phyloP scores from a whole-genome alignment of 2,113 vertebrate genomes.

The Triplophysa tibetana region DNA sequence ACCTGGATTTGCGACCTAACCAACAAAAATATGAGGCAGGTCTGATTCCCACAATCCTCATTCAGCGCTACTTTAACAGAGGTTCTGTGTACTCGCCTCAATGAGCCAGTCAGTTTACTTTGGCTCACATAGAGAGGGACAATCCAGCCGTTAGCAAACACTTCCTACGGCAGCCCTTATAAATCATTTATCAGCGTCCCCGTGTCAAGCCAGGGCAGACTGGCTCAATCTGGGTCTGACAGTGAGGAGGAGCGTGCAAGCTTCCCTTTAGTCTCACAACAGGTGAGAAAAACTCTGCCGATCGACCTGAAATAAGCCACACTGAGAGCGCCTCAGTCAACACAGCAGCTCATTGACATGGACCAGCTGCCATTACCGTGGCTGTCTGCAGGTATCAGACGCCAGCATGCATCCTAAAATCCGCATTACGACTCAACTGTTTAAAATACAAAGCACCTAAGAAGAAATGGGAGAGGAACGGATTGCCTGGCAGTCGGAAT shows the following conservation, averaged over 20 bases:
- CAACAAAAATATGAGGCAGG: conserved; percentile 17
- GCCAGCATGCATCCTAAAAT: conserved; percentile 55
- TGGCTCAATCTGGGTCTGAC: conserved; percentile 38
- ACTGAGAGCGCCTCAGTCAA: conserved; percentile 11
- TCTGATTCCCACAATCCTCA: conserved; percentile 47
- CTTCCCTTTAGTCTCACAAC: conserved; percentile 30
- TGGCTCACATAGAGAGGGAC: conserved; percentile 60
- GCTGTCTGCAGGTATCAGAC: conserved; percentile 63
- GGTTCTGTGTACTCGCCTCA: conserved; percentile 56
- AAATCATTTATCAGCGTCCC: conserved; percentile 60
- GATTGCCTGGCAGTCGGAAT: conserved; percentile 67
- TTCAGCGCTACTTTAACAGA: conserved; percentile 54
- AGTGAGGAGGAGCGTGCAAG: neutral
- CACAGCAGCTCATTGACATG: conserved; percentile 34
- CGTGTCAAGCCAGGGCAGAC: conserved; percentile 19
- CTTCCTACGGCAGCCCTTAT: conserved; percentile 58
- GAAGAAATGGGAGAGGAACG: conserved; percentile 51
- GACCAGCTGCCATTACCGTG: conserved; percentile 34
- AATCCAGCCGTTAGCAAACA: conserved; percentile 68
- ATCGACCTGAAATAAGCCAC: conserved; percentile 34
- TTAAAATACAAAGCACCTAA: conserved; percentile 68
- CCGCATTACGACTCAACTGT: conserved; percentile 63
- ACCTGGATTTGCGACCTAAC: neutral
- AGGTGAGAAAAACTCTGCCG: conserved; percentile 37
- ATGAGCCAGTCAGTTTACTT: conserved; percentile 64